A percentile compares a stretch with the other conserved stretches of the same genome.
Evolutionary conservation across 2,113 vertebrate species (phyloP).

Genomic region (Poeciliopsis occidentalis): DNA sequence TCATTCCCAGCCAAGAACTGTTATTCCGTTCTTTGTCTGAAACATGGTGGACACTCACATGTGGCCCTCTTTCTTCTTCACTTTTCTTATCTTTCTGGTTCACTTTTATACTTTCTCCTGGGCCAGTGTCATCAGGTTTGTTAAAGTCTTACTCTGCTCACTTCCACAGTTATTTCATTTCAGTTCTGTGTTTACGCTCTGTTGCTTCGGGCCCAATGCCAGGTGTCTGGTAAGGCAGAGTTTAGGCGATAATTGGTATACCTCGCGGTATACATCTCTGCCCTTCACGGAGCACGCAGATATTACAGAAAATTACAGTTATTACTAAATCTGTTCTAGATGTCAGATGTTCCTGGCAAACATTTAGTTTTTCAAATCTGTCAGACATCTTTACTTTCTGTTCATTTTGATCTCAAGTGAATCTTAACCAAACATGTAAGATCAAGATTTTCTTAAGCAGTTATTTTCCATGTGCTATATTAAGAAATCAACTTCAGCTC

Average conservation of each 20-base stretch:
- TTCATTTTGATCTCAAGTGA: conserved; percentile 32
- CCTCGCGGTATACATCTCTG: background rate
- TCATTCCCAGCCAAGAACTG: conserved; percentile 14
- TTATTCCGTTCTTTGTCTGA: conserved; percentile 9
- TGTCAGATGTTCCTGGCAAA: background rate
- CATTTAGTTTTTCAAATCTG: background rate
- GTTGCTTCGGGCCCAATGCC: background rate
- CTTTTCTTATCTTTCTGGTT: background rate
- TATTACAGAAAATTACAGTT: background rate
- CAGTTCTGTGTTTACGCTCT: background rate
- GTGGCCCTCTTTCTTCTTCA: too few species aligned
- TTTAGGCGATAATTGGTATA: conserved; percentile 3
- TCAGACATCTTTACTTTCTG: background rate
- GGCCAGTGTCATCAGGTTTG: conserved; percentile 16
- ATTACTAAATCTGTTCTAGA: background rate
- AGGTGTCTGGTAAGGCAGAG: background rate
- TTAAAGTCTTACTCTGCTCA: conserved; percentile 32
- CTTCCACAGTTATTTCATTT: background rate
- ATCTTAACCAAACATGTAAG: conserved; percentile 29
- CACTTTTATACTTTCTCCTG: conserved; percentile 8
- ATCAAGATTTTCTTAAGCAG: conserved; percentile 37
- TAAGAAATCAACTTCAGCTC: conserved; percentile 35
- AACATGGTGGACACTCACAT: background rate
- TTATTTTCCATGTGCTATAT: conserved; percentile 23
- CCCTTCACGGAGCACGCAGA: conserved; percentile 7